Evolutionary conservation across 2,888 invertebrate species (phyloP).

Genomic region (Apodemia duryi): DNA sequence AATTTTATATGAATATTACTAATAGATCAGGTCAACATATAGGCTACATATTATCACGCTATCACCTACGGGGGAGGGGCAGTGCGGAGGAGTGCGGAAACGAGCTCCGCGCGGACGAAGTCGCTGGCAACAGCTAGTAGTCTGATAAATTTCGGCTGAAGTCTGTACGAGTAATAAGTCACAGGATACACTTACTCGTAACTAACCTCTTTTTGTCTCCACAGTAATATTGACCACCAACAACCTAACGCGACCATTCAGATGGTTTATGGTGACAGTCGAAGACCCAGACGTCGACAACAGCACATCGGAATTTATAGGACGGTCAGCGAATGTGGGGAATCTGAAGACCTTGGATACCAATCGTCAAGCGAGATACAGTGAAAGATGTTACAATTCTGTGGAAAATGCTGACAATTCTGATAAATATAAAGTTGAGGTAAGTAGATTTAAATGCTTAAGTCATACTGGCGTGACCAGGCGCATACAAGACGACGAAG

Average conservation of each 20-base stretch:
- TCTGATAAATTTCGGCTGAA: too few relatives aligned
- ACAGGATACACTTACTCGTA: too few relatives aligned
- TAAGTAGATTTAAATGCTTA: slow-evolving; percentile 26
- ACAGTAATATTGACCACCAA: slow-evolving; percentile 49
- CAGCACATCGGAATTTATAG: slow-evolving; percentile 40
- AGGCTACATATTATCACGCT: too few relatives aligned
- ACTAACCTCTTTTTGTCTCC: not conserved
- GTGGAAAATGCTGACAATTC: slow-evolving; percentile 64
- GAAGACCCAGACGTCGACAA: slow-evolving; percentile 61
- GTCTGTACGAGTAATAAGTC: too few relatives aligned
- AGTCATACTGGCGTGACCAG: too few relatives aligned
- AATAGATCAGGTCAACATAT: too few relatives aligned
- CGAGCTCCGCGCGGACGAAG: too few relatives aligned
- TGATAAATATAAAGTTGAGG: slow-evolving; percentile 54
- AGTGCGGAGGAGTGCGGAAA: too few relatives aligned
- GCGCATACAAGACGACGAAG: too few relatives aligned
- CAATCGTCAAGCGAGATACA: slow-evolving; percentile 50
- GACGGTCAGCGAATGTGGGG: slow-evolving; percentile 49
- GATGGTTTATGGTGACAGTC: slow-evolving; percentile 68
- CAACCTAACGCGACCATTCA: slow-evolving; percentile 46
- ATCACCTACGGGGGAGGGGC: too few relatives aligned
- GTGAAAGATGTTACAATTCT: slow-evolving; percentile 57
- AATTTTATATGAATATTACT: too few relatives aligned
- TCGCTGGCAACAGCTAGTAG: too few relatives aligned
- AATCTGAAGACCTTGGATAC: slow-evolving; percentile 57